phyloP scores from a whole-genome alignment of 37 sponge, comb jelly and placozoan genomes.

The Amphimedon queenslandica region DNA sequence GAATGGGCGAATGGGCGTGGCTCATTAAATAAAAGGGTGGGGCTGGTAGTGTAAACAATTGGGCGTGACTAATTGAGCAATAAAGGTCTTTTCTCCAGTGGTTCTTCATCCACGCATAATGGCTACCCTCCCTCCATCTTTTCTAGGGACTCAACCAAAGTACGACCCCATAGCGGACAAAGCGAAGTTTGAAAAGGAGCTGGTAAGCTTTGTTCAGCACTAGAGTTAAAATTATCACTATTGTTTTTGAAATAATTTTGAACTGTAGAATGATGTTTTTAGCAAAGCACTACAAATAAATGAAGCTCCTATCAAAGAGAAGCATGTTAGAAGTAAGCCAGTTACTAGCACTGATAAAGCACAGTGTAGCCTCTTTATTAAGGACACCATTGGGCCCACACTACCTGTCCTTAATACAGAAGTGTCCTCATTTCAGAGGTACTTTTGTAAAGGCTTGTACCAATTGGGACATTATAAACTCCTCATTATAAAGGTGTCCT shows the following conservation, averaged over 20 bases:
- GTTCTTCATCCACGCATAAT: too few relatives aligned
- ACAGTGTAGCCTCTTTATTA: too few relatives aligned
- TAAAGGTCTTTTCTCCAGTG: too few relatives aligned
- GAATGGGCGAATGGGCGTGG: background rate
- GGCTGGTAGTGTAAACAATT: too few relatives aligned
- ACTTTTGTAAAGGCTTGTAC: too few relatives aligned
- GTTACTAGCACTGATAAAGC: too few relatives aligned
- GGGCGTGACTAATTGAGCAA: too few relatives aligned
- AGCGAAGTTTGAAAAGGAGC: slow-evolving; percentile 77
- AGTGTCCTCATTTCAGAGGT: too few relatives aligned
- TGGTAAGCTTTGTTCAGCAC: slow-evolving; percentile 33
- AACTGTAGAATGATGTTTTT: slow-evolving; percentile 53
- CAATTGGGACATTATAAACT: too few relatives aligned
- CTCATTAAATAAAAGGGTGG: background rate
- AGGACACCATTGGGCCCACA: too few relatives aligned
- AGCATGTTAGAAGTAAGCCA: slow-evolving; percentile 84
- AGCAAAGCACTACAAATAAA: slow-evolving; percentile 57
- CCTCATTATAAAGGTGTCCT: too few relatives aligned
- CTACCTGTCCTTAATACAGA: too few relatives aligned
- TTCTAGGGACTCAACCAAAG: slow-evolving; percentile 22
- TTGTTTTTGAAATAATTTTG: background rate
- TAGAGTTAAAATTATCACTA: background rate
- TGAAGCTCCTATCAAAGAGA: slow-evolving; percentile 82
- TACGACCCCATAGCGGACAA: slow-evolving; percentile 55
- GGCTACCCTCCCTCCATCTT: slow-evolving; percentile 12